Base-by-base conservation (phyloP, 1,140 invertebrate genomes). In the Schlechtendalia chinensis region DNA sequence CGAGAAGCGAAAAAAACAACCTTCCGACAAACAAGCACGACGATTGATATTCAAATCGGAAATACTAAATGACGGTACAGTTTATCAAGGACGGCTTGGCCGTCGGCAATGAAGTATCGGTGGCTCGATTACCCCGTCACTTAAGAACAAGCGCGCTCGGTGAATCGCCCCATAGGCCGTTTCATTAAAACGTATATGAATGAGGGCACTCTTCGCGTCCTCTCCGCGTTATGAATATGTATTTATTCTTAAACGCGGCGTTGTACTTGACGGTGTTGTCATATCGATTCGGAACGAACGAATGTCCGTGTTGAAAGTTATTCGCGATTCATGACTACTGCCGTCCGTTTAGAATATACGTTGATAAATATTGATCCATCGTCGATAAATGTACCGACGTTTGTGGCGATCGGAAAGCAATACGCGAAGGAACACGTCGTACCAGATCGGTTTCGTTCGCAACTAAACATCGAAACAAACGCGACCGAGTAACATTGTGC, bases 141-240 rank as follows among this genome's bases (percentile, higher is more conserved):
- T 69, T 69, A 69, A 24, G 67, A 69, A 69, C 50, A 72, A 72
- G 69, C 69, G 27, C 27, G 47, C 69, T 72, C 50, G 24, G 17
- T 54, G 69, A 72, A 72, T 72, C 47, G 29, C 69, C 50, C 69
- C 69, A n/a, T n/a, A 6, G 69, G 54, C 53, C 54, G 54, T 53
- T 71, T 54, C 54, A 72, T 72, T 72, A 54, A 72, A 72, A 72
- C 54, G 69, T 72, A 53, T 72, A 53, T 72, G 54, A 72, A 72
- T 54, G 54, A 72, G 69, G 50, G 50, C 29, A 72, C 69, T 54
- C 50, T 69, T 50, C 47, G 50, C 24, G 47, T 69, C 67, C 67
- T 50, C 67, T 50, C 24, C 39, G 22, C 67, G 10, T 69, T 50
- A 22, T 69, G 19, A 50, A 10, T 47, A 69, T 69, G 12, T 27